Evolutionary conservation across 2,797 vertebrate species (phyloP).

Genomic region (Trachurus trachurus): DNA sequence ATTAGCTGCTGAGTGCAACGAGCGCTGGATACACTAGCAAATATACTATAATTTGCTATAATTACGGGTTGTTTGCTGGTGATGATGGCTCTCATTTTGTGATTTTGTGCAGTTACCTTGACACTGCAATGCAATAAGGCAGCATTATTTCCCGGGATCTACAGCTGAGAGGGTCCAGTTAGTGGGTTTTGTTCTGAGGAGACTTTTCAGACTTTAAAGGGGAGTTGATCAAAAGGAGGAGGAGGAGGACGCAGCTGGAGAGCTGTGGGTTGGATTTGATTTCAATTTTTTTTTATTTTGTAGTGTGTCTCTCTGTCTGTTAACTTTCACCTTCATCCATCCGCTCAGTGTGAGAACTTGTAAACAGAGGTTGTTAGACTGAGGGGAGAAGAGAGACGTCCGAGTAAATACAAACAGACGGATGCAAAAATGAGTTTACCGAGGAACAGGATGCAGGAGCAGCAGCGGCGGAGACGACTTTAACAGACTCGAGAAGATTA

Average conservation of each 20-base stretch:
- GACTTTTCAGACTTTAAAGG: background rate
- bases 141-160: background rate
- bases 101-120: background rate
- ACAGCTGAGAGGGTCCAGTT: background rate
- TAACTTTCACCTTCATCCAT: background rate
- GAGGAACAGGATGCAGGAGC: background rate
- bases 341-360: background rate
- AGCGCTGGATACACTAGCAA: background rate
- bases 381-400: background rate
- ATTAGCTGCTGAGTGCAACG: background rate
- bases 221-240: background rate
- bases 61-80: background rate
- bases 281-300: background rate
- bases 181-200: too few species aligned
- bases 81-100: background rate
- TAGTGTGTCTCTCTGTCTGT: background rate
- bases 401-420: background rate
- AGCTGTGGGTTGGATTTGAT: background rate
- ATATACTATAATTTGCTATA: background rate
- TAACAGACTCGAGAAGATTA: background rate
- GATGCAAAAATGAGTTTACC: background rate
- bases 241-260: background rate
- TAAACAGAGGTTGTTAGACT: background rate
- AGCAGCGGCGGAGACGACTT: slow-evolving; percentile 6
- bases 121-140: background rate